Percentiles rank a stretch among this genome's conserved stretches.
Evolutionary conservation across 2,888 invertebrate genomes (phyloP).

Genomic region (Oxytorus armatus): DNA sequence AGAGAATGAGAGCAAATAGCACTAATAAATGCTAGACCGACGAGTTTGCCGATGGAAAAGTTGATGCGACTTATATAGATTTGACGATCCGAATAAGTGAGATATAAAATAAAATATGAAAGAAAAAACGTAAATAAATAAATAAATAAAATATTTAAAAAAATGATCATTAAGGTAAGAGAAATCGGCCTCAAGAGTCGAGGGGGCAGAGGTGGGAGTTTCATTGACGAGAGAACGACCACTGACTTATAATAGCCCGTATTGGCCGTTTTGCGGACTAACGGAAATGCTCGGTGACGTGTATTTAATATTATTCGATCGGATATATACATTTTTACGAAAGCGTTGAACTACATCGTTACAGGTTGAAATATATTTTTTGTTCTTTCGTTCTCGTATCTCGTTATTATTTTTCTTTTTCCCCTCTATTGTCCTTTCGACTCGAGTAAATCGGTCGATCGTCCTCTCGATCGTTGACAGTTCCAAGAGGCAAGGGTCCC

Average conservation of each 20-base stretch:
- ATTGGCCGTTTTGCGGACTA: slow-evolving; percentile 37
- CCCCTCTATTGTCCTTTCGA: slow-evolving; percentile 19
- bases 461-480: slow-evolving; percentile 64
- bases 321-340: slow-evolving; percentile 63
- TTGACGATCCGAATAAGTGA: slow-evolving; percentile 32
- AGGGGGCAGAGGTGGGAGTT: slow-evolving; percentile 61
- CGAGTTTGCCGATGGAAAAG: slow-evolving; percentile 30
- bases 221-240: slow-evolving; percentile 61
- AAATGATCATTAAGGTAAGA: slow-evolving; percentile 43
- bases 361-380: slow-evolving; percentile 43
- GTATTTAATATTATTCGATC: slow-evolving; percentile 48
- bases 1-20: slow-evolving; percentile 44
- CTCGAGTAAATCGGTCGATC: slow-evolving; percentile 52
- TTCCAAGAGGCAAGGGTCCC: slow-evolving; percentile 66
- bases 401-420: background rate
- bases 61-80: slow-evolving; percentile 38
- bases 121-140: background rate
- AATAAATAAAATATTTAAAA: background rate
- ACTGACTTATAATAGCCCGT: slow-evolving; percentile 48
- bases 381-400: slow-evolving; percentile 4
- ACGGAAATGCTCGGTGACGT: slow-evolving; percentile 44
- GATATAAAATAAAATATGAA: slow-evolving; percentile 13
- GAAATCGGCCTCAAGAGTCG: slow-evolving; percentile 70
- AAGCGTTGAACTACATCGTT: slow-evolving; percentile 56
- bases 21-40: slow-evolving; percentile 24